Percentiles rank a stretch among this genome's conserved stretches.
phyloP scores from a whole-genome alignment of 2,113 vertebrate species.

The Eurypyga helias region DNA sequence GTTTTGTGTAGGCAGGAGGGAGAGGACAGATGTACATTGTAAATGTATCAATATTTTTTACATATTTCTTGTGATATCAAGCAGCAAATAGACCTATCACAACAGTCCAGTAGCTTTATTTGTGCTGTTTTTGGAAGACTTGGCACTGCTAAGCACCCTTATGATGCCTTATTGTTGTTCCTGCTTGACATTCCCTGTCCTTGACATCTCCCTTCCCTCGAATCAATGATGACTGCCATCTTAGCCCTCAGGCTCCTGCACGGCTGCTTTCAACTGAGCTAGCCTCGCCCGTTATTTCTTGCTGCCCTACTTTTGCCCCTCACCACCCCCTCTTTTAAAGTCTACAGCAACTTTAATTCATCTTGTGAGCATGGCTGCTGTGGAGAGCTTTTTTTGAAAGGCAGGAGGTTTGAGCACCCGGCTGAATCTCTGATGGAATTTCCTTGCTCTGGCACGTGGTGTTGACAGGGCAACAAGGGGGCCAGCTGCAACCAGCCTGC shows the following conservation, averaged over 20 bases:
- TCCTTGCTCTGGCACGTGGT: not conserved
- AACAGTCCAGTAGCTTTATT: conserved; percentile 19
- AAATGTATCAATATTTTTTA: not conserved
- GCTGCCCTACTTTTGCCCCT: conserved; percentile 64
- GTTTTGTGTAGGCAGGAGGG: conserved; percentile 29
- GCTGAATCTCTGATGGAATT: conserved; percentile 18
- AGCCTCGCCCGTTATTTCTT: conserved; percentile 16
- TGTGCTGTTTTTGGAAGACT: conserved; percentile 2
- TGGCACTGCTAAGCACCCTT: not conserved
- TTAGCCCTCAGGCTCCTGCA: conserved; percentile 61
- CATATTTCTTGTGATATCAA: conserved; percentile 42
- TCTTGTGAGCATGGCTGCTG: not conserved
- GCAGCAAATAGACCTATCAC: conserved; percentile 42
- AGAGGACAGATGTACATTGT: conserved; percentile 1
- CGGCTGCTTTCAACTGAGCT: conserved; percentile 39
- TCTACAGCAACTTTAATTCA: conserved; percentile 3
- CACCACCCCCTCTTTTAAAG: conserved; percentile 20
- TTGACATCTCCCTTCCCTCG: conserved; percentile 59
- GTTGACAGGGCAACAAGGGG: rapidly evolving
- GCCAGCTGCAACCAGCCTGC: not conserved
- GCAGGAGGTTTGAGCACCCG: not conserved
- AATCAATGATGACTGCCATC: conserved; percentile 63
- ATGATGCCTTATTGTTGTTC: conserved; percentile 22
- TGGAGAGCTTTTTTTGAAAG: not conserved
- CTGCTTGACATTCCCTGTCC: conserved; percentile 61